phyloP scores from a whole-genome alignment of 2,888 invertebrate genomes.

The Eristalis intricaria region DNA sequence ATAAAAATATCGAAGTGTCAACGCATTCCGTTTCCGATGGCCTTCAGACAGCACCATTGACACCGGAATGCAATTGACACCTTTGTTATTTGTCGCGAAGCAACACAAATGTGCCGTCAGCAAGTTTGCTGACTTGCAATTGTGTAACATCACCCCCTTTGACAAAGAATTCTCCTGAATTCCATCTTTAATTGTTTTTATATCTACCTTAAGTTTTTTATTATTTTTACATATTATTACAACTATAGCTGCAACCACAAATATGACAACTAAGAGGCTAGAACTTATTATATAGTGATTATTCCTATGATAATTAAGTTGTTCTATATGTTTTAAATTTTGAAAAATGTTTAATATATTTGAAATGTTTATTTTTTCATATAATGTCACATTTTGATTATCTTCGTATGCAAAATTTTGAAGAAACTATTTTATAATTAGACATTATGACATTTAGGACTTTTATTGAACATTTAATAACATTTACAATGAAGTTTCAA shows the following conservation, averaged over 20 bases:
- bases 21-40: too few relatives aligned
- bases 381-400: neutral
- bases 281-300: too few relatives aligned
- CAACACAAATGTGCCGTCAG: conserved; percentile 12
- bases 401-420: neutral
- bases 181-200: neutral
- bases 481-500: neutral
- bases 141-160: conserved; percentile 76
- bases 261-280: neutral
- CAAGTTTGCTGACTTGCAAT: conserved; percentile 19
- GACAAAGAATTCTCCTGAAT: neutral
- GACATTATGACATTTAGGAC: neutral
- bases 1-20: too few relatives aligned
- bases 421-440: neutral
- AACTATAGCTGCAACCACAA: neutral
- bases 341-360: neutral
- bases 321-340: neutral
- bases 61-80: neutral
- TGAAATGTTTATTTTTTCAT: neutral
- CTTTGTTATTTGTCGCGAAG: conserved; percentile 1
- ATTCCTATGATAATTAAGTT: too few relatives aligned
- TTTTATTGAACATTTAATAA: neutral
- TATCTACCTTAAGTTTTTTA: neutral
- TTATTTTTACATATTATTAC: neutral
- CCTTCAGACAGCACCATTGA: too few relatives aligned